phyloP scores from a whole-genome alignment of 2,797 vertebrate species.

The Paramormyrops hopkinsi region DNA sequence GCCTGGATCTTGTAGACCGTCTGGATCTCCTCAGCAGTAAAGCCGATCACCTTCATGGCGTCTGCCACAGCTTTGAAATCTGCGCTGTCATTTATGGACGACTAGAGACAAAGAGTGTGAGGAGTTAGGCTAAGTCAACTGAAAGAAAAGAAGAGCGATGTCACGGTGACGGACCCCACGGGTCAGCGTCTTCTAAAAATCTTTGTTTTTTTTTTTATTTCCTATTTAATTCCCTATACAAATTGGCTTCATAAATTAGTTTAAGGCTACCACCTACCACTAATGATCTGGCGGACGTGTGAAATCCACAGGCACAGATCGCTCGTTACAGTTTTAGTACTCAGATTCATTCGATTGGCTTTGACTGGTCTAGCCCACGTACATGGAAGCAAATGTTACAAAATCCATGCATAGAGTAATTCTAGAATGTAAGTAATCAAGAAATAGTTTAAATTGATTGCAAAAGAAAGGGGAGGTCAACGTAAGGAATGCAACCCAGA shows the following conservation, averaged over 20 bases:
- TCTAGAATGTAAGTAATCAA: background rate
- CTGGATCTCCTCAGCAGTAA: constrained; percentile 88
- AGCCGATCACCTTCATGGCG: constrained; percentile 97
- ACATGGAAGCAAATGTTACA: background rate
- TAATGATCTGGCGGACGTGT: background rate
- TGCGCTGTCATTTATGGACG: constrained; percentile 77
- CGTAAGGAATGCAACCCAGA: background rate
- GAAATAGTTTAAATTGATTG: background rate
- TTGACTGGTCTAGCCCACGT: background rate
- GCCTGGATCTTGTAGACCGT: constrained; percentile 91
- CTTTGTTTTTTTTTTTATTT: background rate
- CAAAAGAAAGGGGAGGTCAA: background rate
- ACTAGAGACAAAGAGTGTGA: constrained; percentile 55
- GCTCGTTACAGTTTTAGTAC: background rate
- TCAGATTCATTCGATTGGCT: background rate
- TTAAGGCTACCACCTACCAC: background rate
- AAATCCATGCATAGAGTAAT: background rate
- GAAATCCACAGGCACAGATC: background rate
- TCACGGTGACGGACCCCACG: background rate
- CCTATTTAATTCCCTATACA: background rate
- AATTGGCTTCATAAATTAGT: background rate
- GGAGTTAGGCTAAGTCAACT: background rate
- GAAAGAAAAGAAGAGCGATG: background rate
- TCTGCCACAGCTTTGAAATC: constrained; percentile 92
- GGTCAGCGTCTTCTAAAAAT: background rate